Evolutionary conservation across 2,797 vertebrate species (phyloP), one percentile per base, ranked within the genome.

Genomic region (Paratrypauchen microcephalus): DNA sequence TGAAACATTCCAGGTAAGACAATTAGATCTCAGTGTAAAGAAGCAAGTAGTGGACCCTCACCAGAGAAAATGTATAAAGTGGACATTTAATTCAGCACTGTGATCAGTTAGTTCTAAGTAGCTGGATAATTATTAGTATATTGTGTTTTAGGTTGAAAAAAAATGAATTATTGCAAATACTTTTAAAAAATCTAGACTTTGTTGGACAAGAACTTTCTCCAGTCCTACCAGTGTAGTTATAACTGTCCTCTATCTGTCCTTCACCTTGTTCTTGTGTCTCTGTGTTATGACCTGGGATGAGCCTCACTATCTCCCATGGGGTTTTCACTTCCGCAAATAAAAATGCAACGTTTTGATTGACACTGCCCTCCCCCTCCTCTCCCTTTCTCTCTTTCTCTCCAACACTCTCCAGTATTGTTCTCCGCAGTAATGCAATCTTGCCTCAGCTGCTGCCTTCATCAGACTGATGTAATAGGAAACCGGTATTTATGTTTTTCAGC

Each of bases 381-480:
- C 41, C 30, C 57, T 54, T 24, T 68, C 72, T 72, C 21, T 24
- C 5, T 71, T 50, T 62, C 30, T 61, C 30, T 66, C 30, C 56
- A 3, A 59, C 57, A 59, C 57, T 59, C 57, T 60, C 58, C 65
- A 65, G 60, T 79, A 76, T 86, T 85, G 80, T 81, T 82, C 82
- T 85, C 77, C 69, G 83, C 78, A 83, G 85, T 88, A 89, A 92
- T 91, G 76, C 85, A 87, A 89, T 91, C 75, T 82, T 69, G 80
- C 79, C 82, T 87, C 76, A 83, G 86, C 87, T 87, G 83, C 82
- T 87, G 82, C 73, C 83, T 88, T 91, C 85, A 88, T 91, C 88
- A 83, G 74, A 74, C 83, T 88, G 89, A 91, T 92, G 86, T 88
- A 87, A 91, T 82, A 84, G 84, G 88, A 92, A 91, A 85, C 81